Evolutionary conservation across 1,140 invertebrate species (phyloP).

Genomic region (Megalonaias nervosa): DNA sequence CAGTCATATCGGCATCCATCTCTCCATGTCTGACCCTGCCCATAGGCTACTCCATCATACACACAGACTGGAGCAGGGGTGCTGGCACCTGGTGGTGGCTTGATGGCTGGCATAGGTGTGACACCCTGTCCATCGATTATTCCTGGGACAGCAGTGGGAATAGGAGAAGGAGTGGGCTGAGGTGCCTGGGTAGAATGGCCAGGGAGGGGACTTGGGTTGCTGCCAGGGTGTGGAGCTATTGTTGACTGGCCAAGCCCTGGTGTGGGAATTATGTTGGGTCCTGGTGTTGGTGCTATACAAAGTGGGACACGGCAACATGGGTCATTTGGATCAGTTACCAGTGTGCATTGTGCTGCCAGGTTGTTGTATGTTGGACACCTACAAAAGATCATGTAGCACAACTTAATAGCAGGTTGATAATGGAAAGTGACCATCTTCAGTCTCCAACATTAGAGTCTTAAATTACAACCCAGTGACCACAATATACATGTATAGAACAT

Average conservation of each 20-base stretch:
- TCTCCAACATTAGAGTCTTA: too few species aligned
- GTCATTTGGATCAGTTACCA: slow-evolving; percentile 52
- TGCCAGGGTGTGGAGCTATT: slow-evolving; percentile 28
- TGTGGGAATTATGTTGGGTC: slow-evolving; percentile 8
- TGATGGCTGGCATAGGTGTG: slow-evolving; percentile 9
- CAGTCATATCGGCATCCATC: slow-evolving; percentile 55
- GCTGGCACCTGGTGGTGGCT: not conserved
- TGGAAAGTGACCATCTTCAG: not conserved
- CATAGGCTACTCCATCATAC: slow-evolving; percentile 46
- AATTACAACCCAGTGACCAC: too few species aligned
- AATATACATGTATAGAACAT: too few species aligned
- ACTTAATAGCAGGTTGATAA: not conserved
- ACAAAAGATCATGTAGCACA: not conserved
- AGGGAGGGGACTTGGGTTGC: slow-evolving; percentile 19
- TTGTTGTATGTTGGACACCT: slow-evolving; percentile 51
- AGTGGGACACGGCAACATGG: slow-evolving; percentile 52
- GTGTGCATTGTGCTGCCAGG: slow-evolving; percentile 46
- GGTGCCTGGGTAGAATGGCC: slow-evolving; percentile 17
- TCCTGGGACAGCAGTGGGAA: slow-evolving; percentile 35
- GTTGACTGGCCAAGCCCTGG: slow-evolving; percentile 20
- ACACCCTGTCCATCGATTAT: slow-evolving; percentile 33
- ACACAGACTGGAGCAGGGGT: slow-evolving; percentile 26
- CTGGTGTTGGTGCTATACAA: slow-evolving; percentile 38
- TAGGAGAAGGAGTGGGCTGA: slow-evolving; percentile 10
- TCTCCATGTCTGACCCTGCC: slow-evolving; percentile 47